Conservation (phyloP, 2,113 vertebrate species). For the Numenius arquata region DNA sequence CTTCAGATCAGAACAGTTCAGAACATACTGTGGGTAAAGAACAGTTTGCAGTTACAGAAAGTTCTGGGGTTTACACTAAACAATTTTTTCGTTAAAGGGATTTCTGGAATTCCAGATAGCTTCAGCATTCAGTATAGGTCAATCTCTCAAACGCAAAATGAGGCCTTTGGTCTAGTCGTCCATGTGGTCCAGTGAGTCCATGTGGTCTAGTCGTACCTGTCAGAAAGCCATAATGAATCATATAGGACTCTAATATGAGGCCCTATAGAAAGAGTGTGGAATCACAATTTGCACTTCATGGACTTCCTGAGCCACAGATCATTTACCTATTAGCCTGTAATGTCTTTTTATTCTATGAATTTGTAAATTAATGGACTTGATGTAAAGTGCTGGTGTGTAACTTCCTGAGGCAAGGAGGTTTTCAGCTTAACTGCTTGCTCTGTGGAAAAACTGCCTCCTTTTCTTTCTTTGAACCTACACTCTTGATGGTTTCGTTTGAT, state of each 20-base stretch:
- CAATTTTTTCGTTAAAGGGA: neutral
- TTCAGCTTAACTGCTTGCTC: neutral
- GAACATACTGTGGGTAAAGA: neutral
- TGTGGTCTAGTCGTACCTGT: neutral
- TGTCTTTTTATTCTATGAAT: neutral
- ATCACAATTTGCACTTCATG: neutral
- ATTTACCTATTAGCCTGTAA: neutral
- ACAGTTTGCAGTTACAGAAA: neutral
- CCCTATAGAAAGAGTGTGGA: neutral
- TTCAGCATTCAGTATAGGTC: neutral
- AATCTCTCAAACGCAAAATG: neutral
- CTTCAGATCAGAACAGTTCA: neutral
- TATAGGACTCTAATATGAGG: neutral
- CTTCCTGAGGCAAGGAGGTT: neutral
- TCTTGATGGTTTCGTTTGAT: neutral
- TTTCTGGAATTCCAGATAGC: neutral
- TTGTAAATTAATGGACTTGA: neutral
- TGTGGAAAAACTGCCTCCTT: neutral
- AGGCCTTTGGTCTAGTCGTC: no score
- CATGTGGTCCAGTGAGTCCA: neutral
- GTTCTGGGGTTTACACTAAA: neutral
- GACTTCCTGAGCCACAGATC: neutral
- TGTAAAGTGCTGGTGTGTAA: neutral
- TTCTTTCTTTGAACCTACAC: neutral
- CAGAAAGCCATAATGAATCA: neutral